Evolutionary conservation across 2,888 invertebrate genomes (phyloP), one percentile per base, ranked within the genome.

Genomic region (Acronicta aceris): DNA sequence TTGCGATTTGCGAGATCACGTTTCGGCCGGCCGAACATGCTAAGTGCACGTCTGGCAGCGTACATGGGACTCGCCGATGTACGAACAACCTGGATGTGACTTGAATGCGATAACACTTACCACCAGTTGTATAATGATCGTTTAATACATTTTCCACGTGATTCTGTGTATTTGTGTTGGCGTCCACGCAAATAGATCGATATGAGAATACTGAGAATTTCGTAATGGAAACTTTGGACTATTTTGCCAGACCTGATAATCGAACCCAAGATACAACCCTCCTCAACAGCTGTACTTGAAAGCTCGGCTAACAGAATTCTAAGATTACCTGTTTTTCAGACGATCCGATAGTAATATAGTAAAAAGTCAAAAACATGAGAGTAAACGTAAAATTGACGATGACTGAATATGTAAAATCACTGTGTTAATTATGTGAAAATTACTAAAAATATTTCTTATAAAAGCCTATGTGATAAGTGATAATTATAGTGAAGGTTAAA

Each of bases 21-120:
- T 93, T 93, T 91, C 93, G 89, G 88, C 85, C 88, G 87, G 85
- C 81, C 89, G 90, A 87, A 87, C 92, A 90, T 87, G 90, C 89
- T 92, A 90, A 93, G 91, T 92, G 92, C 91, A 88, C 86, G 92
- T 92, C 91, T 91, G 90, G 87, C 90, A 82, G 62, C 65, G 72
- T 79, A 83, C 80, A 82, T 81, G 81, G 80, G 68, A 75, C 77
- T 76, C 79, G 59, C 57, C 61, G 74, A 82, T 69, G 73, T 79
- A 79, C 71, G 75, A 76, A 71, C 71, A 59, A 68, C 38, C 62
- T 82, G 62, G 83, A 84, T 81, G 72, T 68, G 81, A 58, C 73
- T 59, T 49, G 75, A 70, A 75, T 75, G 51, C 48, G 27, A 58
- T 61, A 65, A 33, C 49, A 40, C 27, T 27, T 21, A 25, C 46